phyloP scores from a whole-genome alignment of 2,113 vertebrate species.

The Mola mola region DNA sequence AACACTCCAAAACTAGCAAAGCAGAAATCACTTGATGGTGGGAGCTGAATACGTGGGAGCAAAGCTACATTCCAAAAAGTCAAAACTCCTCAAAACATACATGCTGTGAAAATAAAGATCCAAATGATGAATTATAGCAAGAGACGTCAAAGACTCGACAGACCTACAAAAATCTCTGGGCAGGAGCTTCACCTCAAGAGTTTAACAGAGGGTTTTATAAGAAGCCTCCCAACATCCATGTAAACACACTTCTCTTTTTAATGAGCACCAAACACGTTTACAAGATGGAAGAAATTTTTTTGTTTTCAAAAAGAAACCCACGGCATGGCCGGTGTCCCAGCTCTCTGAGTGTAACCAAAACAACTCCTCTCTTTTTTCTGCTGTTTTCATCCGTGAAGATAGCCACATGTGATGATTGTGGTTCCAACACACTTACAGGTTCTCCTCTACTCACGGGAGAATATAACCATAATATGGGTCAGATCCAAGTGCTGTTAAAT shows the following conservation, averaged over 20 bases:
- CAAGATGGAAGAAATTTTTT: constrained; percentile 49
- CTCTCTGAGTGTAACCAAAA: constrained; percentile 36
- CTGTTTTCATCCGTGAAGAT: constrained; percentile 33
- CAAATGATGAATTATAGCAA: constrained; percentile 1
- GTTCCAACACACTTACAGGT: constrained; percentile 32
- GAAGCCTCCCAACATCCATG: constrained; percentile 11
- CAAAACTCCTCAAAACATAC: constrained; percentile 5
- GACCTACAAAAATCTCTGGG: constrained; percentile 25
- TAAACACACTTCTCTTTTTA: constrained; percentile 35
- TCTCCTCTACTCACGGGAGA: constrained; percentile 3
- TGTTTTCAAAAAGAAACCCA: constrained; percentile 31
- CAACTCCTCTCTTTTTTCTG: constrained; percentile 10
- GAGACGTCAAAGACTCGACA: background rate
- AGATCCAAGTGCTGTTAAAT: constrained; percentile 1
- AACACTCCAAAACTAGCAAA: too few species aligned
- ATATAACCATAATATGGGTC: constrained; percentile 9
- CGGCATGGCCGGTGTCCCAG: constrained; percentile 37
- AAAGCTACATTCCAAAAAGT: too few species aligned
- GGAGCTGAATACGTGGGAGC: too few species aligned
- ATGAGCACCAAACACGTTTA: constrained; percentile 51
- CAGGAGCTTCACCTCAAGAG: constrained; percentile 16
- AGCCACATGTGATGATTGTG: constrained; percentile 44
- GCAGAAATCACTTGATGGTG: too few species aligned
- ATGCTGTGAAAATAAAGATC: constrained; percentile 8
- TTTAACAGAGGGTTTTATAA: constrained; percentile 1